phyloP scores from a whole-genome alignment of 2,888 invertebrate species.

The Drosophila birchii region DNA sequence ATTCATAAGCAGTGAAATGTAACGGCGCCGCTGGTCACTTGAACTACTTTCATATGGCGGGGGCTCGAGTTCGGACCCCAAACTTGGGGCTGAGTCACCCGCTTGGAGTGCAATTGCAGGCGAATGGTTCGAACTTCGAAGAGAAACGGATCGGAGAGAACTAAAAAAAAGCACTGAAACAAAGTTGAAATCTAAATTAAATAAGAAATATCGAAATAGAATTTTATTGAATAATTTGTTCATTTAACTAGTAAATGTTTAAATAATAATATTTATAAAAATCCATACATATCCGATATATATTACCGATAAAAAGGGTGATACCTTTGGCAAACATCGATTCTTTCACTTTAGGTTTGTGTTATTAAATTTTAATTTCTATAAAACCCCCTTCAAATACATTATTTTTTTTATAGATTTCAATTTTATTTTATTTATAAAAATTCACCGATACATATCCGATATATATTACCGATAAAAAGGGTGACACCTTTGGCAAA shows the following conservation, averaged over 20 bases:
- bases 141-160: neutral
- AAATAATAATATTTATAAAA: neutral
- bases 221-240: neutral
- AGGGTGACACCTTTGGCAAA: neutral
- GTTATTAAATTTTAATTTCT: too few species aligned
- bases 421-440: neutral
- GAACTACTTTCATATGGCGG: conserved; percentile 68
- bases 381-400: too few species aligned
- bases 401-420: too few species aligned
- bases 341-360: too few species aligned
- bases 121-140: neutral
- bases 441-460: neutral
- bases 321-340: neutral
- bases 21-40: conserved; percentile 78
- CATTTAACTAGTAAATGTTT: too few species aligned
- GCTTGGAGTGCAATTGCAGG: conserved; percentile 10
- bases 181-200: neutral
- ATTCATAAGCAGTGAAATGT: conserved; percentile 70
- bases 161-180: neutral
- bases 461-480: too few species aligned
- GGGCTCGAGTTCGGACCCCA: conserved; percentile 16
- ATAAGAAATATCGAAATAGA: neutral
- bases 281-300: neutral
- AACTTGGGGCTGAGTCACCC: conserved; percentile 22
- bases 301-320: too few species aligned